These are phyloP conservation scores for Deilephila porcellus DNA, from an alignment of 2,888 invertebrate species.

Conservation along the genomic window DNA sequence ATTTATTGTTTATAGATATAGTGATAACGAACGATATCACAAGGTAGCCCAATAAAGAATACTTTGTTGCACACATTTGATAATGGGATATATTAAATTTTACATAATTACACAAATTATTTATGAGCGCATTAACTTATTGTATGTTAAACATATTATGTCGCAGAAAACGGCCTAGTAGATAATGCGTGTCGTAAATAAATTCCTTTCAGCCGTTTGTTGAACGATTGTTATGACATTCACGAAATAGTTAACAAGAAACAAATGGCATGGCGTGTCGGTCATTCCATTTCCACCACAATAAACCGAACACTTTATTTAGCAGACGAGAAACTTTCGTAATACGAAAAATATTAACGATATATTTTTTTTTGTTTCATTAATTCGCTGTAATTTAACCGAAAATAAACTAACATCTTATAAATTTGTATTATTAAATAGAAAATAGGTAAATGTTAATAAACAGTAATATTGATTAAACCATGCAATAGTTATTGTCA, in stretches of 20 bases:
- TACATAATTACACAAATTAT: constrained; percentile 18
- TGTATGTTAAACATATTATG: constrained; percentile 1
- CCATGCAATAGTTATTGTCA: neutral
- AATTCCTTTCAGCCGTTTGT: neutral
- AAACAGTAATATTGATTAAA: neutral
- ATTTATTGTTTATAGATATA: constrained; percentile 75
- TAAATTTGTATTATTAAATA: neutral
- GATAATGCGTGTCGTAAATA: neutral
- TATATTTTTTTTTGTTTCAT: neutral
- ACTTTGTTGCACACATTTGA: constrained; percentile 35
- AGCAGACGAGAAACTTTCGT: neutral
- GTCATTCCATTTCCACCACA: neutral
- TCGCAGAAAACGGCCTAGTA: neutral
- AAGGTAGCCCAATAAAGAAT: constrained; percentile 66
- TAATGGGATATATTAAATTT: neutral
- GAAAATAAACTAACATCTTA: neutral
- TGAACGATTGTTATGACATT: constrained; percentile 6
- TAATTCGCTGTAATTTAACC: neutral
- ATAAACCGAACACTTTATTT: neutral
- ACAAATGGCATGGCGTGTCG: neutral
- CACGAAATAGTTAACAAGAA: neutral
- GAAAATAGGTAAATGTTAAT: neutral
- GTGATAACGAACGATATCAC: constrained; percentile 77
- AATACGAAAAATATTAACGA: neutral
- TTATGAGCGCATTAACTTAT: constrained; percentile 6